Base-by-base conservation (phyloP, 2,797 vertebrate species). In the Rhinophrynus dorsalis region DNA sequence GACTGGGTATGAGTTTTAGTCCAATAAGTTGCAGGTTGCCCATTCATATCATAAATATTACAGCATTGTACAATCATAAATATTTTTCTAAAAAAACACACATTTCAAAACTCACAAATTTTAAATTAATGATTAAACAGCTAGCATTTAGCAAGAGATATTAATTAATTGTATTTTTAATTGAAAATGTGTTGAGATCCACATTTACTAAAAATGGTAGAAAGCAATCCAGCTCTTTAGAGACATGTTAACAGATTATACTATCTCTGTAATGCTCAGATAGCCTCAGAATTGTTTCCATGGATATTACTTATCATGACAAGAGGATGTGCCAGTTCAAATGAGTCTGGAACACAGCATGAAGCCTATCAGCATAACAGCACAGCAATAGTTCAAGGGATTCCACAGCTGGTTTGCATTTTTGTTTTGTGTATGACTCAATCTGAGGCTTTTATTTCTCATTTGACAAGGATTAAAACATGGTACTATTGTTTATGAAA, bases 271-370 rank as follows among this genome's bases (percentile, higher is more conserved):
- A 38, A 29, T 27, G 50, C 62, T 29, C 33, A 37, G 12, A 32
- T 11, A 54, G 50, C 21, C 56, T 40, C 35, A n/a, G 38, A 18
- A 68, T 68, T 30, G 55, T 68, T 68, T 68, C 66, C 66, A 68
- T 60, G 44, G 55, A 68, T 52, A 68, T 59, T 60, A 57, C 66
- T 68, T 68, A 60, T 68, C 42, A 27, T 38, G 42, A 59, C 42
- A 60, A 51, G 45, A 60, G 45, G 18, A 21, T 24, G 44, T 40
- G 11, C 32, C 10, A 30, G 54, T 29, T 38, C 21, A 48, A 58
- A 15, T 13, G n/a, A 50, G 32, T 42, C 42, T 48, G 42, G 40
- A 47, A 29, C 21, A 9, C 45, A 38, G 44, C 33, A 15, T 26
- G 66, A 29, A 21, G 33, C 35, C 24, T 59, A 17, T 30, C 54